Evolutionary conservation across 2,113 vertebrate species (phyloP).

Genomic region (Electrona antarctica): DNA sequence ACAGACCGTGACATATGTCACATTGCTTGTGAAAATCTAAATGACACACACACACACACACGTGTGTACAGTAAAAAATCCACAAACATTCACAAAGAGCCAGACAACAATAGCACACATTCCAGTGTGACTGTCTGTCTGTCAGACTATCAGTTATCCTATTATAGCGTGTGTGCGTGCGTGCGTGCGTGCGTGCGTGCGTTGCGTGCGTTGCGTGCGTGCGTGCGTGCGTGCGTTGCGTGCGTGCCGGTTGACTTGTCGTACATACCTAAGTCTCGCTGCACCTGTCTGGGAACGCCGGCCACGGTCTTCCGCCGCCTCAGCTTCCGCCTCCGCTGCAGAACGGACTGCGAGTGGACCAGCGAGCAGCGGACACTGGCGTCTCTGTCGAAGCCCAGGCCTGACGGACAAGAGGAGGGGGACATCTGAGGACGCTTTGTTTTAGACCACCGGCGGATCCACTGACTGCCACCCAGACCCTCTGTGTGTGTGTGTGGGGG

Average conservation of each 20-base stretch:
- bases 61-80: too few species aligned
- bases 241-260: too few species aligned
- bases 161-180: too few species aligned
- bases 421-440: slow-evolving; percentile 15
- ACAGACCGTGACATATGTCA: background rate
- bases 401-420: slow-evolving; percentile 79
- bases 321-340: slow-evolving; percentile 95
- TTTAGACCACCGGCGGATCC: background rate
- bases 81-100: too few species aligned
- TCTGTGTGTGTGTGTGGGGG: too few species aligned
- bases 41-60: background rate
- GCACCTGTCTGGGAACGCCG: slow-evolving; percentile 93
- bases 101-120: too few species aligned
- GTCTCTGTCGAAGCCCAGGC: slow-evolving; percentile 98
- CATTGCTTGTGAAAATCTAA: background rate
- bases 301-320: slow-evolving; percentile 95
- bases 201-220: too few species aligned
- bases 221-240: too few species aligned
- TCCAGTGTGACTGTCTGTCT: too few species aligned
- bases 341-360: slow-evolving; percentile 95
- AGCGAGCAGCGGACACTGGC: slow-evolving; percentile 98
- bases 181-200: too few species aligned
- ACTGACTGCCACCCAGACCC: background rate
- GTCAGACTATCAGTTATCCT: too few species aligned
- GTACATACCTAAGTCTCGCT: slow-evolving; percentile 88